phyloP scores from a whole-genome alignment of 1,140 invertebrate species.

The Archegozetes longisetosus region DNA sequence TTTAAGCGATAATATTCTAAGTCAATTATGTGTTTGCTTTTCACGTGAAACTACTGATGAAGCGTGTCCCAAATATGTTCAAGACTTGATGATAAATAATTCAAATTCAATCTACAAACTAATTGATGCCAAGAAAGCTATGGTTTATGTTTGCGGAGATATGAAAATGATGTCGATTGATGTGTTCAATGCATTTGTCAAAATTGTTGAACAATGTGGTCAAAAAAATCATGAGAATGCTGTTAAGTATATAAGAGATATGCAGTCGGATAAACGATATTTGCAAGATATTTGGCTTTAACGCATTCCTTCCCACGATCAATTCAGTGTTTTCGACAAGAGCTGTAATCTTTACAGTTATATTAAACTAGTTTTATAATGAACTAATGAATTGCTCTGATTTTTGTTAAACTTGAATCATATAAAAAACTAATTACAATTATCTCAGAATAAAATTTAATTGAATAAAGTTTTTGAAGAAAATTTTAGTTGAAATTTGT shows the following conservation, averaged over 20 bases:
- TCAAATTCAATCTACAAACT: slow-evolving; percentile 37
- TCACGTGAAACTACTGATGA: slow-evolving; percentile 37
- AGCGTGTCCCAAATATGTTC: slow-evolving; percentile 28
- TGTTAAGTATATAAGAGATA: slow-evolving; percentile 24
- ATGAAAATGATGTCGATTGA: slow-evolving; percentile 50
- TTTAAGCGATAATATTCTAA: slow-evolving; percentile 32
- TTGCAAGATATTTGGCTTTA: slow-evolving; percentile 34
- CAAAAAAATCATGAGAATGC: slow-evolving; percentile 24
- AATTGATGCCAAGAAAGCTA: slow-evolving; percentile 37
- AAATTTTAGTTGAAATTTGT: no score
- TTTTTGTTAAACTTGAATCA: no score
- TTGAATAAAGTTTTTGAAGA: no score
- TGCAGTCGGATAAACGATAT: slow-evolving; percentile 29
- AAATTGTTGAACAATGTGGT: slow-evolving; percentile 34
- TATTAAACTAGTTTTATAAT: no score
- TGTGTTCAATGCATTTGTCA: slow-evolving; percentile 41
- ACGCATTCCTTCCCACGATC: not conserved
- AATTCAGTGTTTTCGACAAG: not conserved
- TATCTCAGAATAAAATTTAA: no score
- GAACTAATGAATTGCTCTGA: no score
- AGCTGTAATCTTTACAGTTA: no score
- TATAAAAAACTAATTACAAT: no score
- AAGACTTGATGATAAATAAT: slow-evolving; percentile 40
- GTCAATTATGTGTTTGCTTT: slow-evolving; percentile 42
- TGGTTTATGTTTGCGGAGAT: slow-evolving; percentile 61